Evolutionary conservation across 2,113 vertebrate species (phyloP).

Genomic region (Apteryx owenii): DNA sequence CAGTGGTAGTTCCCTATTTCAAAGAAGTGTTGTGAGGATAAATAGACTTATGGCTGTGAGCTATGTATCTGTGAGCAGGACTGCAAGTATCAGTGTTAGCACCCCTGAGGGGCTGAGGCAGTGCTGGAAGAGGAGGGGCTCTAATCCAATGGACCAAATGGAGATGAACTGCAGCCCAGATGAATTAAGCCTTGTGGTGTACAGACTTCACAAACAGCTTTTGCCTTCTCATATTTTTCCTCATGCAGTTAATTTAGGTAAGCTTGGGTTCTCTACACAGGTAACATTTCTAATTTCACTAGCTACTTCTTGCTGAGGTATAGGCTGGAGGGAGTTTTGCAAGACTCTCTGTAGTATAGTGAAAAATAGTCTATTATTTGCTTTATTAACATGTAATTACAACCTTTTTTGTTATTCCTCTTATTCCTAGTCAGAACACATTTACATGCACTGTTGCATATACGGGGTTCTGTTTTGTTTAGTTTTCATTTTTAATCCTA

Average conservation of each 20-base stretch:
- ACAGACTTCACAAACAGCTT: not conserved
- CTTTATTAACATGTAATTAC: not conserved
- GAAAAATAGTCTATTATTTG: not conserved
- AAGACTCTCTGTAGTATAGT: not conserved
- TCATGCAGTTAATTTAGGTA: not conserved
- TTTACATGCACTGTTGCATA: not conserved
- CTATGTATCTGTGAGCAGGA: not conserved
- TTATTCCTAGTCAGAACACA: not conserved
- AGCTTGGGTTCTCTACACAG: not conserved
- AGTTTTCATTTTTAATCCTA: not conserved
- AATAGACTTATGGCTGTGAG: fast-evolving
- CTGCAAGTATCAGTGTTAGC: not conserved
- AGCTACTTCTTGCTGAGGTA: not conserved
- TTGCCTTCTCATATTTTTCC: not conserved
- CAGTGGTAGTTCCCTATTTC: not conserved
- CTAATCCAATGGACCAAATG: not conserved
- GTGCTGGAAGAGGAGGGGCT: not conserved
- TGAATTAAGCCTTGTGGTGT: not conserved
- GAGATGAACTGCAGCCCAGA: not conserved
- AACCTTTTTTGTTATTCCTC: not conserved
- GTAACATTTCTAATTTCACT: not conserved
- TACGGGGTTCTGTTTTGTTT: not conserved
- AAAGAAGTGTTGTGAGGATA: not conserved
- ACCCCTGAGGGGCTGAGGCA: not conserved
- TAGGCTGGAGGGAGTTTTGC: not conserved